A percentile compares a stretch with the other conserved stretches of the same genome.
phyloP scores from a whole-genome alignment of 2,797 vertebrate species.

The Microctenopoma lineatum region DNA sequence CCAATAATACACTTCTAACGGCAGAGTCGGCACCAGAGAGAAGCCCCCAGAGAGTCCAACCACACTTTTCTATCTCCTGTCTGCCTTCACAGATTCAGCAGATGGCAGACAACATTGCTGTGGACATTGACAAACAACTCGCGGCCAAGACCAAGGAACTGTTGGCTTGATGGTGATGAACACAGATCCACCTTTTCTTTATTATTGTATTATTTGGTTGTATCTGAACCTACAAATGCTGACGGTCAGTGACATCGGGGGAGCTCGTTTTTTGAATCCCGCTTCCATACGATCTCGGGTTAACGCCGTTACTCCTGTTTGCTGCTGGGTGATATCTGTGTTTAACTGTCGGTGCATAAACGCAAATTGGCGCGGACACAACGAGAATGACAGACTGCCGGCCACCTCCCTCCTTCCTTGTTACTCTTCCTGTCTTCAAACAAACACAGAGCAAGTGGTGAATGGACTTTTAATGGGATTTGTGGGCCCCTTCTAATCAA shows the following conservation, averaged over 20 bases:
- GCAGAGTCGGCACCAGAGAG: not conserved
- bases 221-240: not conserved
- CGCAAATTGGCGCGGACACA: constrained; percentile 67
- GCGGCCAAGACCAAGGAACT: constrained; percentile 93
- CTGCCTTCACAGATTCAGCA: constrained; percentile 89
- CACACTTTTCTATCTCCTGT: not conserved
- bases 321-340: constrained; percentile 55
- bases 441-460: constrained; percentile 72
- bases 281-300: constrained; percentile 3
- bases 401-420: constrained; percentile 62
- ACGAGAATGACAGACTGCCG: constrained; percentile 50
- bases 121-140: constrained; percentile 92
- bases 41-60: not conserved
- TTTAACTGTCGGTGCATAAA: constrained; percentile 63
- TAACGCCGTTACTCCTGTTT: constrained; percentile 6
- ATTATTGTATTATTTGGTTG: constrained; percentile 5
- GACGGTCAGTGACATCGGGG: constrained; percentile 5
- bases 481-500: constrained; percentile 84
- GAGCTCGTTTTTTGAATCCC: constrained; percentile 11
- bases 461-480: constrained; percentile 86
- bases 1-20: not conserved
- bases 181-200: constrained; percentile 6
- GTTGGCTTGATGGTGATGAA: constrained; percentile 80
- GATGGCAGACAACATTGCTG: constrained; percentile 85
- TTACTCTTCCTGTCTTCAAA: constrained; percentile 79